Evolutionary conservation across 92 coral and sea anemone genomes (phyloP).

Genomic region (Isaurus tuberculatus): DNA sequence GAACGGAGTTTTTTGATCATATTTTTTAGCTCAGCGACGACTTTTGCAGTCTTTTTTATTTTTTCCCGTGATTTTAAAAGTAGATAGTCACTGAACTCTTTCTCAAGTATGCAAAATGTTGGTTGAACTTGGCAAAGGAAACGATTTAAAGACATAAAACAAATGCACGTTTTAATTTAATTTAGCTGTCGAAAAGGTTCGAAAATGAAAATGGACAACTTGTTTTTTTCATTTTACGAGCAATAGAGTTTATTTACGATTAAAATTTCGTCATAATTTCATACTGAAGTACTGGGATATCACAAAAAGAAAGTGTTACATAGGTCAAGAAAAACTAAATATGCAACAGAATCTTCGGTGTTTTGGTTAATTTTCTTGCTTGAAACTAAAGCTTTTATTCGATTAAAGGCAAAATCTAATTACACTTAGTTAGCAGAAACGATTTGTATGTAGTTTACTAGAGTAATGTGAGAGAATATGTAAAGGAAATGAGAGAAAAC

Average conservation of each 20-base stretch:
- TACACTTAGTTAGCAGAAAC: not conserved
- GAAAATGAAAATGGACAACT: constrained; percentile 13
- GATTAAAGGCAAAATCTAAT: not conserved
- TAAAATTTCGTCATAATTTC: constrained; percentile 26
- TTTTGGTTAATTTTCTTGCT: constrained; percentile 12
- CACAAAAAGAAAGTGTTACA: constrained; percentile 39
- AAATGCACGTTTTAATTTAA: constrained; percentile 19
- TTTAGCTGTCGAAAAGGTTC: not conserved
- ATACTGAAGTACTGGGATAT: constrained; percentile 18
- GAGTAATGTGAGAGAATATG: not conserved
- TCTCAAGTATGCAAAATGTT: constrained; percentile 57
- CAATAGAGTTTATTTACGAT: not conserved
- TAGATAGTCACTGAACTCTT: constrained; percentile 76
- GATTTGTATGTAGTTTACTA: not conserved
- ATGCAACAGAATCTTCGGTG: constrained; percentile 44
- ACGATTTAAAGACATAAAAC: not conserved
- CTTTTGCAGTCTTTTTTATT: constrained; percentile 33
- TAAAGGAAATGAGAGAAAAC: not conserved
- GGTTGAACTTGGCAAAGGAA: constrained; percentile 43
- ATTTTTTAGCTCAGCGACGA: constrained; percentile 41
- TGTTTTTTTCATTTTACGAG: not conserved
- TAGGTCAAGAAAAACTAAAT: constrained; percentile 50
- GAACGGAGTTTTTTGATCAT: constrained; percentile 15
- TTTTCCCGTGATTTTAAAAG: constrained; percentile 85
- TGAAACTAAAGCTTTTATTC: not conserved